A percentile compares a stretch with the other conserved stretches of the same genome.
Evolutionary conservation across 2,888 invertebrate species (phyloP).

Genomic region (Lasioglossum marginatum): DNA sequence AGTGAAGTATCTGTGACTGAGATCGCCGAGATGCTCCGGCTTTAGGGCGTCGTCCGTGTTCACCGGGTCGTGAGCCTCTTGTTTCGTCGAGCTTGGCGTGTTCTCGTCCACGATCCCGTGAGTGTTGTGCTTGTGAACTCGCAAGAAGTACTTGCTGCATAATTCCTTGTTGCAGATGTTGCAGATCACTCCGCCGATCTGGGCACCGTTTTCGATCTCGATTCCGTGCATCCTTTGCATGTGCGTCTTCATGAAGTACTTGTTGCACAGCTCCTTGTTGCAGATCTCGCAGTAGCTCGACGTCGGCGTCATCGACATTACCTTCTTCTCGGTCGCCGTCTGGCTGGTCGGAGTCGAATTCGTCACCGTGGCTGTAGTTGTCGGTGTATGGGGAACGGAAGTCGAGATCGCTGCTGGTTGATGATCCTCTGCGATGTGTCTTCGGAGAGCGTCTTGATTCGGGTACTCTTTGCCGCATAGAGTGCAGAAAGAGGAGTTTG

Average conservation of each 20-base stretch:
- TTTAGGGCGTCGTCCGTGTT: constrained; percentile 85
- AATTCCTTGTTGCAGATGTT: constrained; percentile 99
- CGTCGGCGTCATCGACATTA: constrained; percentile 89
- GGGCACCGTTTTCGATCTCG: constrained; percentile 96
- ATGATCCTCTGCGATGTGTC: constrained; percentile 89
- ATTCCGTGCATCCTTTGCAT: constrained; percentile 99
- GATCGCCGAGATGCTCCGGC: constrained; percentile 86
- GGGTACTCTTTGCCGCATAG: constrained; percentile 88
- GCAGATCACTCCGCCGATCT: constrained; percentile 97
- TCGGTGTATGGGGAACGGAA: constrained; percentile 53
- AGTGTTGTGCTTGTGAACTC: constrained; percentile 98
- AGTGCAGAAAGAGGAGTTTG: constrained; percentile 81
- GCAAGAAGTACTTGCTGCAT: constrained; percentile 98
- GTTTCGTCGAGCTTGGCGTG: constrained; percentile 81
- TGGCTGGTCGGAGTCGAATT: constrained; percentile 59
- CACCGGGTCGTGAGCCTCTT: constrained; percentile 75
- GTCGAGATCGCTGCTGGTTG: constrained; percentile 77
- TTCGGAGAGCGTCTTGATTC: constrained; percentile 88
- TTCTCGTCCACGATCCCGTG: constrained; percentile 97
- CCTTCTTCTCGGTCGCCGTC: constrained; percentile 84
- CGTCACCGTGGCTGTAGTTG: constrained; percentile 49
- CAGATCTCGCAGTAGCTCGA: constrained; percentile 98
- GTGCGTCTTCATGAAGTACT: constrained; percentile 99
- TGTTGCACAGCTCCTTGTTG: constrained; percentile 99
- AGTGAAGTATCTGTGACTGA: constrained; percentile 88